Evolutionary conservation across 2,888 invertebrate genomes (phyloP).

Genomic region (Allacma fusca): DNA sequence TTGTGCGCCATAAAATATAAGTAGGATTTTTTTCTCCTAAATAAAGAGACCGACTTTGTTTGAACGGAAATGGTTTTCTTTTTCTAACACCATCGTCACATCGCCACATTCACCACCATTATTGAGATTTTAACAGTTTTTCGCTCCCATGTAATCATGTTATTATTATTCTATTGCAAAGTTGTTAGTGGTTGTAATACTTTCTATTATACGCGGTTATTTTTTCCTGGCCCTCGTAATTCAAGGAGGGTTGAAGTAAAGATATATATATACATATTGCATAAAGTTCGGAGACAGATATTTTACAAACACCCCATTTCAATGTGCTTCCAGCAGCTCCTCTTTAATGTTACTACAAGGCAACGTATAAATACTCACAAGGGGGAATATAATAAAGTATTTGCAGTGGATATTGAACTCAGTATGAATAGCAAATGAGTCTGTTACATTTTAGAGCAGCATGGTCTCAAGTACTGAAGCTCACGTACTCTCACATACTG

Average conservation of each 20-base stretch:
- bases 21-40: too few relatives aligned
- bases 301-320: too few relatives aligned
- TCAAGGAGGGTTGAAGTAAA: too few relatives aligned
- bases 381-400: too few relatives aligned
- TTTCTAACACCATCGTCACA: neutral
- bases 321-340: too few relatives aligned
- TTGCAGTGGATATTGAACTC: neutral
- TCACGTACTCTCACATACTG: too few relatives aligned
- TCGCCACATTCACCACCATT: neutral
- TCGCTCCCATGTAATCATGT: neutral
- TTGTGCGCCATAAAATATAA: too few relatives aligned
- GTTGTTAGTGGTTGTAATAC: neutral
- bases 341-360: too few relatives aligned
- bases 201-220: neutral
- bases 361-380: too few relatives aligned
- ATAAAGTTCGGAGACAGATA: too few relatives aligned
- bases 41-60: neutral
- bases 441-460: neutral
- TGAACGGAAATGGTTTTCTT: slow-evolving; percentile 8
- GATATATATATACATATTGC: too few relatives aligned
- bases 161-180: slow-evolving; percentile 10
- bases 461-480: neutral
- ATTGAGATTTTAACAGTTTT: neutral
- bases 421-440: slow-evolving; percentile 1
- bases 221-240: neutral